Evolutionary conservation across 2,888 invertebrate genomes (phyloP).

Genomic region (Ormia ochracea): DNA sequence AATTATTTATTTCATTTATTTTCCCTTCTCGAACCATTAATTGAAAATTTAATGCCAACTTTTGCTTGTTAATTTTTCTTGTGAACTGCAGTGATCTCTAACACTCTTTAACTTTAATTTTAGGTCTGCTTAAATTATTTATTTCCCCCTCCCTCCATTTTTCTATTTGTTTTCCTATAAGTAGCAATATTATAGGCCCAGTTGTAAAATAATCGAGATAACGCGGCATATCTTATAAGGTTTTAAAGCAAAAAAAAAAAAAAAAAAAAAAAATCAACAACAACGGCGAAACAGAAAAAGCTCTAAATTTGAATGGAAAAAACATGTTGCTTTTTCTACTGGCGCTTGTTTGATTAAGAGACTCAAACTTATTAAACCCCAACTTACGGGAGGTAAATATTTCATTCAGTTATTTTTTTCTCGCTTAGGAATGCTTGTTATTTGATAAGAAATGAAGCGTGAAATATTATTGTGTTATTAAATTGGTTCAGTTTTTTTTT

Average conservation of each 20-base stretch:
- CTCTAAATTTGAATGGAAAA: background rate
- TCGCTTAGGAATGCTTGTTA: slow-evolving; percentile 33
- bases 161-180: too few relatives aligned
- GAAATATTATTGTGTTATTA: slow-evolving; percentile 20
- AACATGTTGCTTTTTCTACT: slow-evolving; percentile 2
- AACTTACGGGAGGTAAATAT: slow-evolving; percentile 20
- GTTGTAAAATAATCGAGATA: too few relatives aligned
- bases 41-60: background rate
- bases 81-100: background rate
- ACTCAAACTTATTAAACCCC: background rate
- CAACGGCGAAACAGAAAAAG: background rate
- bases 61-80: background rate
- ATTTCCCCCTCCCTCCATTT: too few relatives aligned
- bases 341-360: slow-evolving; percentile 21
- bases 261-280: too few relatives aligned
- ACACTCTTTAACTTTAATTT: too few relatives aligned
- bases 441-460: slow-evolving; percentile 52
- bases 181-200: too few relatives aligned
- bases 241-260: too few relatives aligned
- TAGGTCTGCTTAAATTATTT: too few relatives aligned
- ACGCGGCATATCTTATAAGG: too few relatives aligned
- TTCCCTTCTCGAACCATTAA: background rate
- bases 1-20: too few relatives aligned
- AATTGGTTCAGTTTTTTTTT: slow-evolving; percentile 4
- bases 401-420: background rate